A percentile compares a stretch with the other conserved stretches of the same genome.
phyloP scores from a whole-genome alignment of 2,113 vertebrate genomes.

The Chrysochloris asiatica region DNA sequence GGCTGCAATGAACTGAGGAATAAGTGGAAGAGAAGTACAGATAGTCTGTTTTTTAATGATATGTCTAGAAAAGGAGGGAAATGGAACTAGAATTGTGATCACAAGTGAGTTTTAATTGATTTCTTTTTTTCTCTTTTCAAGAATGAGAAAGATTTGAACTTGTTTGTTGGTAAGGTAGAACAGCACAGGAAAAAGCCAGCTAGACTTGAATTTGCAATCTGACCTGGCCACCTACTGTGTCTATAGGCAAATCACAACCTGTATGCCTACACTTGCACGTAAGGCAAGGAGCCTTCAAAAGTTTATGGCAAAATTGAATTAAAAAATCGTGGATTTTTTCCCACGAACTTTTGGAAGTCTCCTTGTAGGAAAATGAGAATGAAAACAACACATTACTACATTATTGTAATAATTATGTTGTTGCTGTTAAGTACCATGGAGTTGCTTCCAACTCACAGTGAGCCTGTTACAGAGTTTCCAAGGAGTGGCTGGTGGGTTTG shows the following conservation, averaged over 20 bases:
- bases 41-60: neutral
- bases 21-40: neutral
- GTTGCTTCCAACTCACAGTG: no score
- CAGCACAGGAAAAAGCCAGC: neutral
- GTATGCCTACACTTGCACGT: neutral
- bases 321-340: no score
- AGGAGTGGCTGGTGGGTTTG: no score
- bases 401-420: neutral
- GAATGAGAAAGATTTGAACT: constrained; percentile 15
- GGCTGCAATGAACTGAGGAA: neutral
- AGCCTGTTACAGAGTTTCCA: no score
- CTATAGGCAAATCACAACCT: neutral
- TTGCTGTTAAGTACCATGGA: no score
- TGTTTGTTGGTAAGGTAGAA: neutral
- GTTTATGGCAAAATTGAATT: no score
- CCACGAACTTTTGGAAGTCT: no score
- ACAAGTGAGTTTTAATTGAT: neutral
- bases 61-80: constrained; percentile 23
- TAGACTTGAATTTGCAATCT: neutral
- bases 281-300: no score
- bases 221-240: neutral
- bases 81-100: neutral
- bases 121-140: constrained; percentile 1
- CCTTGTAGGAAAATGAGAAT: neutral
- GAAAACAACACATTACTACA: neutral